phyloP scores from a whole-genome alignment of 2,888 invertebrate species.

The Helobdella robusta region DNA sequence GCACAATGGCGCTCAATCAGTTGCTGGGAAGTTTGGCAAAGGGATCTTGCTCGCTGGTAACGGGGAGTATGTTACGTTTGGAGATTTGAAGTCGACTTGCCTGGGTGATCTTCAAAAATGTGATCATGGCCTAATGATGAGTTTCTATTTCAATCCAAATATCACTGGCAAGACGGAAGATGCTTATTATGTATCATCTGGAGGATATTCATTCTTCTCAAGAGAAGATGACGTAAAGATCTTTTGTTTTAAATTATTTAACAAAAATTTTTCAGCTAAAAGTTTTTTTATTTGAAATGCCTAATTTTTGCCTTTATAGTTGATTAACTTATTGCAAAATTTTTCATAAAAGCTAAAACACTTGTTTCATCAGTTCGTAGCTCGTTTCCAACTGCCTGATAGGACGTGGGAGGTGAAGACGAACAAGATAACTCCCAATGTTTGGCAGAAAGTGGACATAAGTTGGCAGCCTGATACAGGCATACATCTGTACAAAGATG shows the following conservation, averaged over 20 bases:
- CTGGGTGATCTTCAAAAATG: conserved; percentile 40
- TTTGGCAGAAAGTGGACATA: conserved; percentile 44
- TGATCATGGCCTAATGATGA: conserved; percentile 31
- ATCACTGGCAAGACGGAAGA: conserved; percentile 30
- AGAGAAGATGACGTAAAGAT: conserved; percentile 35
- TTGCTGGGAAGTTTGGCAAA: conserved; percentile 40
- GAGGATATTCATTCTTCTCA: conserved; percentile 42
- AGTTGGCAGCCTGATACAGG: conserved; percentile 45
- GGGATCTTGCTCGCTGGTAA: conserved; percentile 39
- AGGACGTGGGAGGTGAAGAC: conserved; percentile 40
- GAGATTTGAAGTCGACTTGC: conserved; percentile 39
- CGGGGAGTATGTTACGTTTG: conserved; percentile 41
- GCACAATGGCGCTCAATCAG: conserved; percentile 40
- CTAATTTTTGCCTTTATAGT: conserved; percentile 3
- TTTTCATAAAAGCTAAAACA: not conserved
- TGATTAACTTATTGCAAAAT: not conserved
- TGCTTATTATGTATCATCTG: conserved; percentile 40
- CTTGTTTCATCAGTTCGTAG: conserved; percentile 3
- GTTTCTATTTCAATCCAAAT: conserved; percentile 29
- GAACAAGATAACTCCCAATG: conserved; percentile 33
- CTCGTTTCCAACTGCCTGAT: conserved; percentile 32
- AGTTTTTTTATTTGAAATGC: not conserved
- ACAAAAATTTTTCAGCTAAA: too few species aligned
- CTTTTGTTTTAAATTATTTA: not conserved
- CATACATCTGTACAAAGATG: conserved; percentile 40